phyloP scores from a whole-genome alignment of 2,888 invertebrate genomes.

The Petrolisthes cinctipes region DNA sequence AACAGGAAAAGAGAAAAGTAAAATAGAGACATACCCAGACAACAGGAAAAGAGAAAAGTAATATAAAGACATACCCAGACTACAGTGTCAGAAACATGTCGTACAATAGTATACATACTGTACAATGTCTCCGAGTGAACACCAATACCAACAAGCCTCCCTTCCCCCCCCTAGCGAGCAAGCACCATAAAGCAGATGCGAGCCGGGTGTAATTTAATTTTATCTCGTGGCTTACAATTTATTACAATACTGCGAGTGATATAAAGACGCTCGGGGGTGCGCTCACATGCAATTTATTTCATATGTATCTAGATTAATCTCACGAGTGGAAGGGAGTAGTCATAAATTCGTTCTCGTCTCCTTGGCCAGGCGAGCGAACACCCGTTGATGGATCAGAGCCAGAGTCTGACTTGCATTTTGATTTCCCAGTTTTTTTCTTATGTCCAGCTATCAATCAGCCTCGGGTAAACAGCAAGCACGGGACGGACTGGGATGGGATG shows the following conservation, averaged over 20 bases:
- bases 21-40: too few species aligned
- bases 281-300: conserved; percentile 18
- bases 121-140: too few species aligned
- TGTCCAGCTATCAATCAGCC: too few species aligned
- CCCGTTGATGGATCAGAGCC: neutral
- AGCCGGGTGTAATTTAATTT: neutral
- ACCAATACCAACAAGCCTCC: too few species aligned
- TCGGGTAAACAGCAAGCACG: too few species aligned
- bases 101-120: too few species aligned
- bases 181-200: neutral
- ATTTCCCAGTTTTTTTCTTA: too few species aligned
- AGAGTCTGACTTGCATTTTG: neutral
- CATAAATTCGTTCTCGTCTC: neutral
- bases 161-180: too few species aligned
- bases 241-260: neutral
- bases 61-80: too few species aligned
- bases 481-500: too few species aligned
- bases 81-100: too few species aligned
- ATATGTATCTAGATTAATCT: conserved; percentile 27
- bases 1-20: too few species aligned
- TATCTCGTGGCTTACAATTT: neutral
- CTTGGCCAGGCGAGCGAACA: neutral
- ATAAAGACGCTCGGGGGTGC: neutral
- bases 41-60: neutral
- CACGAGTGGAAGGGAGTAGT: neutral